Conservation (phyloP, 2,113 vertebrate species). For the Colistium nudipinnis region DNA sequence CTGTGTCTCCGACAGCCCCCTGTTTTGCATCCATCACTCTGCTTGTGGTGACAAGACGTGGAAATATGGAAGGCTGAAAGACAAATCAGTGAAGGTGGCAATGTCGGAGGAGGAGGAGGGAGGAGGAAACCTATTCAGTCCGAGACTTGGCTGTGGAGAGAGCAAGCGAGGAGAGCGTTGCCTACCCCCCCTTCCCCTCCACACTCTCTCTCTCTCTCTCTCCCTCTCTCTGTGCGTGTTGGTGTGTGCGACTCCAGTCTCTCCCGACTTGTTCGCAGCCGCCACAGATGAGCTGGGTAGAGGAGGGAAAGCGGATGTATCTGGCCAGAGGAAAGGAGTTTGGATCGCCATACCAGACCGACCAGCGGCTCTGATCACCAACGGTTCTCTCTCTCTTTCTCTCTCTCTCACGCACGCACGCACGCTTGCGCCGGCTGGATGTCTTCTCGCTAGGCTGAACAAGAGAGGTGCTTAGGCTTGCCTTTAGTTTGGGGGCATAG, state of each 20-base stretch:
- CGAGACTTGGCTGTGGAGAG: slow-evolving; percentile 65
- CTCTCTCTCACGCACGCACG: slow-evolving; percentile 51
- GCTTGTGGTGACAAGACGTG: slow-evolving; percentile 41
- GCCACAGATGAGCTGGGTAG: slow-evolving; percentile 76
- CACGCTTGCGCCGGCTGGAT: slow-evolving; percentile 71
- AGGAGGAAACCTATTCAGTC: slow-evolving; percentile 56
- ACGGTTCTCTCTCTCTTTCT: slow-evolving; percentile 39
- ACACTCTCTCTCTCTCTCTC: slow-evolving; percentile 35
- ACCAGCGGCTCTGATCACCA: slow-evolving; percentile 62
- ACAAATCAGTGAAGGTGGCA: slow-evolving; percentile 46
- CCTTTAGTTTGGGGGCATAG: slow-evolving; percentile 61
- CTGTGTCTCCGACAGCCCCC: slow-evolving; percentile 43
- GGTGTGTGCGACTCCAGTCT: slow-evolving; percentile 67
- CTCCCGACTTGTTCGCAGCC: slow-evolving; percentile 69
- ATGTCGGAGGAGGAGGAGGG: slow-evolving; percentile 15
- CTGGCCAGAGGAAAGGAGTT: slow-evolving; percentile 72
- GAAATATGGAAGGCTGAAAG: slow-evolving; percentile 50
- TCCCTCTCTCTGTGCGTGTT: slow-evolving; percentile 62
- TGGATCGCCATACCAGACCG: slow-evolving; percentile 63
- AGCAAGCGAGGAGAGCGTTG: slow-evolving; percentile 57
- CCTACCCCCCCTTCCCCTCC: slow-evolving; percentile 29
- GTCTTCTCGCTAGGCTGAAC: slow-evolving; percentile 76
- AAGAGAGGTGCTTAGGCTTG: slow-evolving; percentile 80
- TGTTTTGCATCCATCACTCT: slow-evolving; percentile 55
- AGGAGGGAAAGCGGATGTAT: slow-evolving; percentile 72